A percentile compares a stretch with the other conserved stretches of the same genome.
Conservation (phyloP, 2,888 invertebrate genomes). For the Cephus pygmeus region DNA sequence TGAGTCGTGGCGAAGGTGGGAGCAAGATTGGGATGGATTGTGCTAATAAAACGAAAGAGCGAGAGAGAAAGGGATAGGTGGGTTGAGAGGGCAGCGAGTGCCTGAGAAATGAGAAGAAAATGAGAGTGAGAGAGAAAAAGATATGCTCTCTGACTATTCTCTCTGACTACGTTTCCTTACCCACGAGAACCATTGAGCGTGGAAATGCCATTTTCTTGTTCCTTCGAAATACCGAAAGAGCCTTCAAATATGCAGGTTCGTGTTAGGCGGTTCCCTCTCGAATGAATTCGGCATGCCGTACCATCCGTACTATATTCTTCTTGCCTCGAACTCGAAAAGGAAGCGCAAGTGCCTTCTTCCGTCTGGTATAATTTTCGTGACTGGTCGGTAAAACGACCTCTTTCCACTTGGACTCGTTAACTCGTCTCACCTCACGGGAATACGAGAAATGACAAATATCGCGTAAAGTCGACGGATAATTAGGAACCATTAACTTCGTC, state of each 20-base stretch:
- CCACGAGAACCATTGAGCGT: not conserved
- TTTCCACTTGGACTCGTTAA: not conserved
- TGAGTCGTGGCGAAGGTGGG: too few relatives aligned
- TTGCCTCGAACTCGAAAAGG: not conserved
- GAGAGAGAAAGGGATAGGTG: not conserved
- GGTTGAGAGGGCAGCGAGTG: not conserved
- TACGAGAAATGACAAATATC: not conserved
- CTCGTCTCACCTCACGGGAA: not conserved
- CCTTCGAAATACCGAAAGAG: not conserved
- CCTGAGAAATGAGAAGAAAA: not conserved
- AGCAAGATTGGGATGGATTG: not conserved
- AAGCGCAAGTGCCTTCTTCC: not conserved
- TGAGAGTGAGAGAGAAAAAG: not conserved
- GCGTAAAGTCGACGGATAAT: not conserved
- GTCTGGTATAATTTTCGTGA: not conserved
- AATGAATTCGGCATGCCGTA: not conserved
- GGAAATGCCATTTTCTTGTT: not conserved
- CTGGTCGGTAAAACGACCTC: not conserved
- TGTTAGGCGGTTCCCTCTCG: not conserved
- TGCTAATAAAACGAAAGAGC: not conserved
- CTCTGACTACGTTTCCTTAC: not conserved
- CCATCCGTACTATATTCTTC: not conserved
- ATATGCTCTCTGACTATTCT: not conserved
- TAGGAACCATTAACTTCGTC: not conserved
- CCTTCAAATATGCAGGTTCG: not conserved